Percentiles rank a stretch among this genome's conserved stretches.
Conservation (phyloP, 2,888 invertebrate genomes). For the Andrena trimmerana region DNA sequence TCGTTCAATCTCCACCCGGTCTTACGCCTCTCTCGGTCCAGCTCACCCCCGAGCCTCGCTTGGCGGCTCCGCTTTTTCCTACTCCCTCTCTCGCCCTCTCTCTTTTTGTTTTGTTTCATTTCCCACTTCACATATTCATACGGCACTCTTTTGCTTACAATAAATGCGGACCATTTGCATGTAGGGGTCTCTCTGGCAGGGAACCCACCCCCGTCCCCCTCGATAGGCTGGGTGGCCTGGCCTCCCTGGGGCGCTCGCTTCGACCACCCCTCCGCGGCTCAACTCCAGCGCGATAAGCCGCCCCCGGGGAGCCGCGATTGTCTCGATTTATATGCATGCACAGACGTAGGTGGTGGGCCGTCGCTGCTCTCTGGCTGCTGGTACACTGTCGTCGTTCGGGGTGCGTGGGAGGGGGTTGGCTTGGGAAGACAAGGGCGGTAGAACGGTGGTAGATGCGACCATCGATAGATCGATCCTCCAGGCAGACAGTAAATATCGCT, state of each 20-base stretch:
- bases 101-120: constrained; percentile 74
- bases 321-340: constrained; percentile 80
- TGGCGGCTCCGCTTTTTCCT: constrained; percentile 22
- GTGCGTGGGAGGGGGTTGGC: constrained; percentile 14
- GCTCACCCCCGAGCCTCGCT: not conserved
- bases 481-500: constrained; percentile 81
- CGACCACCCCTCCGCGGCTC: constrained; percentile 48
- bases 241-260: constrained; percentile 59
- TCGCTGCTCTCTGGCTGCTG: constrained; percentile 33
- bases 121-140: constrained; percentile 82
- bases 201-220: constrained; percentile 72
- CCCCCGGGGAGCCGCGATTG: constrained; percentile 81
- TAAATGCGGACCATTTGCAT: constrained; percentile 83
- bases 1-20: constrained; percentile 34
- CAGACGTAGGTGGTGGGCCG: constrained; percentile 66
- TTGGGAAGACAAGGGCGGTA: constrained; percentile 40
- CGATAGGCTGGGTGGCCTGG: constrained; percentile 53
- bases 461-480: constrained; percentile 76
- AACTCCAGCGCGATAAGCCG: constrained; percentile 78
- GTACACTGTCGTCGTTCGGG: constrained; percentile 25
- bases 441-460: constrained; percentile 42
- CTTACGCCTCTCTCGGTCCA: constrained; percentile 11
- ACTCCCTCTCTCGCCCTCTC: not conserved
- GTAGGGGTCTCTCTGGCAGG: constrained; percentile 73
- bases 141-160: constrained; percentile 81